Evolutionary conservation across 2,113 vertebrate genomes (phyloP), one percentile per base, ranked within the genome.

Genomic region (Spermophilus dauricus): DNA sequence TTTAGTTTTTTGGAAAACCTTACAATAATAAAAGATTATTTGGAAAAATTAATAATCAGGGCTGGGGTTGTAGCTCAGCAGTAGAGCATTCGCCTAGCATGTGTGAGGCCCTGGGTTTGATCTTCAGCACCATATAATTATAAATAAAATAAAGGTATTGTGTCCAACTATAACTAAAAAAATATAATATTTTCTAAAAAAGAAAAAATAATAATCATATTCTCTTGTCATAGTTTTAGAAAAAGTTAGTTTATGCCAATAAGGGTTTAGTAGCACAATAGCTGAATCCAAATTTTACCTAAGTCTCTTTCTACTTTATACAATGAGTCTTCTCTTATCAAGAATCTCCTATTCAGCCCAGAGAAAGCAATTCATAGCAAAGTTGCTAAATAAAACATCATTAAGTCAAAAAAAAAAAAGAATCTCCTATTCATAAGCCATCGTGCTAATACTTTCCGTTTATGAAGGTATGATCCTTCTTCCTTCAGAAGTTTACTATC

Each of bases 1-100:
- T 85, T 95, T 87, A 72, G 72, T 26, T 93, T 96, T 91, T 88
- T 96, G 88, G 86, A 91, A 95, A 89, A 97, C 91, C 39, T 93
- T 88, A 84, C 9, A 34, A 17, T 20, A 88, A 72, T 51, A 80
- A 96, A 93, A 86, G 48, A 5, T 90, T 91, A 77, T 91, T 89
- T 91, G 48, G 72, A 95, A 95, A 61, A 96, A 63, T 77, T 22
- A 75, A 45, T 94, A 45, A 45, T 45, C 45, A 9, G 45, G 45
- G 45, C 45, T 45, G 45, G 45, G 45, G 45, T 45, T 45, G 45
- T 45, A 45, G 45, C 8, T 45, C 45, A 45, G 45, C 45, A 8
- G 45, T 9, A 45, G 8, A 45, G 45, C 45, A 45, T 9, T 45
- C 8, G 45, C 45, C 8, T 45, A 45, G 45, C 45, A 45, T 45